Percentiles rank a stretch among this genome's conserved stretches.
phyloP scores from a whole-genome alignment of 1,140 invertebrate genomes.

The Lepidurus couesii region DNA sequence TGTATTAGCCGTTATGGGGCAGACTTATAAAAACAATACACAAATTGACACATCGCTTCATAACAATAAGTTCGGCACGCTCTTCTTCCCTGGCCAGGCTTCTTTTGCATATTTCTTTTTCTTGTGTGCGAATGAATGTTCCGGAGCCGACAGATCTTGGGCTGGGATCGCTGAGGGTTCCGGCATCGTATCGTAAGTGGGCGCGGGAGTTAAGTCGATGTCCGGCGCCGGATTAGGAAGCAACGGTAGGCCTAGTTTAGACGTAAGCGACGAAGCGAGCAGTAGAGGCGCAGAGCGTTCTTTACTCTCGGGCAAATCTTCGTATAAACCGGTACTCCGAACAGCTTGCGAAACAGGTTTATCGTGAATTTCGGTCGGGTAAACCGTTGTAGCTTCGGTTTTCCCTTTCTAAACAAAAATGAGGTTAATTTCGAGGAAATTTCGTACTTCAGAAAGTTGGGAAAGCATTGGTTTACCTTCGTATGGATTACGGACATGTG shows the following conservation, averaged over 20 bases:
- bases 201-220: slow-evolving; percentile 57
- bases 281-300: slow-evolving; percentile 35
- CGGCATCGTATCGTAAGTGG: slow-evolving; percentile 37
- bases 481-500: slow-evolving; percentile 80
- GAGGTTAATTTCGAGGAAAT: slow-evolving; percentile 31
- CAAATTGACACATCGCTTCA: slow-evolving; percentile 42
- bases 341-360: neutral
- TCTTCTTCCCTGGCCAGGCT: slow-evolving; percentile 97
- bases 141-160: slow-evolving; percentile 41
- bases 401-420: slow-evolving; percentile 21
- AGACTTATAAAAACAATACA: neutral
- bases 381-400: neutral
- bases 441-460: neutral
- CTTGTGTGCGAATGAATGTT: slow-evolving; percentile 61
- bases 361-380: neutral
- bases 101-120: slow-evolving; percentile 99
- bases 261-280: slow-evolving; percentile 53
- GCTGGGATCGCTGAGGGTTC: slow-evolving; percentile 42
- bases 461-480: slow-evolving; percentile 35
- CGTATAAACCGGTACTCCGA: slow-evolving; percentile 52
- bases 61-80: slow-evolving; percentile 53
- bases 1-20: neutral
- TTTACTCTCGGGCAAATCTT: slow-evolving; percentile 57
- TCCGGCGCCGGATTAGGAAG: slow-evolving; percentile 89
- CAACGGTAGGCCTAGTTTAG: slow-evolving; percentile 78